A percentile compares a stretch with the other conserved stretches of the same genome.
These are phyloP conservation scores for Tiliqua scincoides DNA, from an alignment of 2,113 vertebrate species.

Conservation along the genomic window DNA sequence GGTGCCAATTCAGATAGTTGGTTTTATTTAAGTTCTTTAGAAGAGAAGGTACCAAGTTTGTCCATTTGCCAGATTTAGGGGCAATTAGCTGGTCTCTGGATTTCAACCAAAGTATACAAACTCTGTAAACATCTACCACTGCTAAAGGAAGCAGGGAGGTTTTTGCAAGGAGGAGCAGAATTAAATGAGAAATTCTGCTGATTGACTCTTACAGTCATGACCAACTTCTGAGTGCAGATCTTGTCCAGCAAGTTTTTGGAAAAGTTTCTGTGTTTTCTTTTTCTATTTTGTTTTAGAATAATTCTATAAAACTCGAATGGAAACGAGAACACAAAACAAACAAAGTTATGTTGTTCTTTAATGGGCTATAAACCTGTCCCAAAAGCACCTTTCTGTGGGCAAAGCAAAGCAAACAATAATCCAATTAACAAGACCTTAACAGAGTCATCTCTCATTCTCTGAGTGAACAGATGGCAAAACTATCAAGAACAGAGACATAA, in stretches of 20 bases:
- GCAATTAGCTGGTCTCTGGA: neutral
- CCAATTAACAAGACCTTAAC: neutral
- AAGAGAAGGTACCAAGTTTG: too few species aligned
- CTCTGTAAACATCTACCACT: neutral
- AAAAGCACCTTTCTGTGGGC: neutral
- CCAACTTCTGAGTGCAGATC: neutral
- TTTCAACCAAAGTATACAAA: neutral
- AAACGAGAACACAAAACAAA: conserved; percentile 38
- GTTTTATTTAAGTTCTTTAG: too few species aligned
- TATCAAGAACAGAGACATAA: neutral
- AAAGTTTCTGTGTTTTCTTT: neutral
- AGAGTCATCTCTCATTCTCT: neutral
- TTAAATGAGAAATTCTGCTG: neutral
- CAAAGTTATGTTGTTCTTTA: neutral
- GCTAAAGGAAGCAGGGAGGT: neutral
- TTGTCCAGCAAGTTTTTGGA: neutral
- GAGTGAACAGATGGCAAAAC: neutral
- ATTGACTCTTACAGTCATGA: neutral
- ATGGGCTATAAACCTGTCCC: neutral
- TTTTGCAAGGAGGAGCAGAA: neutral
- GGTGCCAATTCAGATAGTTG: too few species aligned
- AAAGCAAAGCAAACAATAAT: neutral
- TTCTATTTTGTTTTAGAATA: neutral
- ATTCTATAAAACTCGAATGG: conserved; percentile 21
- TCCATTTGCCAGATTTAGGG: too few species aligned